Conservation (phyloP, 2,797 vertebrate genomes). For the Simalia tracyae region DNA sequence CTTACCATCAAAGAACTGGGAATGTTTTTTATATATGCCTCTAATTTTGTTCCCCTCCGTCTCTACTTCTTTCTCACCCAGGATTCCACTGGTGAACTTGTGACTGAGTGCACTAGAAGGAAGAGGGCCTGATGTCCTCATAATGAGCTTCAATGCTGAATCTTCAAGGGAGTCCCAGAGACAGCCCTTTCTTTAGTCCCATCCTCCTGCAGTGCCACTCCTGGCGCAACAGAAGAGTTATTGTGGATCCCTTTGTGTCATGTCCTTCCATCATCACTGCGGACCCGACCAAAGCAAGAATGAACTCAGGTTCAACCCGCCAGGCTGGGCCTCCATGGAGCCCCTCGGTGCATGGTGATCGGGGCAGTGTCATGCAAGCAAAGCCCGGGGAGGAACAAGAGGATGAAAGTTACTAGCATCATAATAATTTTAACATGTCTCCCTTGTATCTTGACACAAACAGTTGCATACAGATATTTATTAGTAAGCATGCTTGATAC, state of each 20-base stretch:
- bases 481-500: constrained; percentile 63
- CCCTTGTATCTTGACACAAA: constrained; percentile 9
- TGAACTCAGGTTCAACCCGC: constrained; percentile 56
- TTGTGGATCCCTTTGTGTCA: constrained; percentile 59
- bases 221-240: constrained; percentile 43
- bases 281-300: constrained; percentile 41
- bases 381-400: constrained; percentile 9
- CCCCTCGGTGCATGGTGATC: constrained; percentile 36
- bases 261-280: constrained; percentile 44
- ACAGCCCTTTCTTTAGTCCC: constrained; percentile 31
- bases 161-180: background rate
- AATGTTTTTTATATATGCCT: rapidly evolving
- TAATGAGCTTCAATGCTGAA: background rate
- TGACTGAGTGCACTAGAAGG: constrained; percentile 53
- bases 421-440: constrained; percentile 13
- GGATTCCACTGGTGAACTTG: constrained; percentile 81
- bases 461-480: constrained; percentile 10
- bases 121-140: constrained; percentile 42
- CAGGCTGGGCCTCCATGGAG: constrained; percentile 43
- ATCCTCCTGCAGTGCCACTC: constrained; percentile 28
- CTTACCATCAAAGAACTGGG: background rate
- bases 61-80: constrained; percentile 47
- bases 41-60: background rate
- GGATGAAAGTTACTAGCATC: constrained; percentile 33
- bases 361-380: constrained; percentile 10